A percentile compares a stretch with the other conserved stretches of the same genome.
These are phyloP conservation scores for Drosophila jambulina DNA, from an alignment of 1,140 invertebrate genomes.

Conservation along the genomic window DNA sequence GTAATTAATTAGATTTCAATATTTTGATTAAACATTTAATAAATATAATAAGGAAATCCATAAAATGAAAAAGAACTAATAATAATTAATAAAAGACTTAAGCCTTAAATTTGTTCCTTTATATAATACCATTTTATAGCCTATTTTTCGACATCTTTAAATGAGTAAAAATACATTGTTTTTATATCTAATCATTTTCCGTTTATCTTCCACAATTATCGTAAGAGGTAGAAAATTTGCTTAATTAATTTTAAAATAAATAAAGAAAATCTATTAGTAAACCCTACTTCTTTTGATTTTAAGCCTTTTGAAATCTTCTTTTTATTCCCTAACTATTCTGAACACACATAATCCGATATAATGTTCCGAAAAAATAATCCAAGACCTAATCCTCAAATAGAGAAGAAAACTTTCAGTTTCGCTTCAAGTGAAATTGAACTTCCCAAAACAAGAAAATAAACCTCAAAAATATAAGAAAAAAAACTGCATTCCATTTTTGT, in stretches of 20 bases:
- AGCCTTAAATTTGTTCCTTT: not conserved
- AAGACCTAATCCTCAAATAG: conserved; percentile 33
- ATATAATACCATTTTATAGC: not conserved
- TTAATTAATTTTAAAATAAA: not conserved
- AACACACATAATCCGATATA: not conserved
- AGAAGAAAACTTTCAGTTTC: conserved; percentile 44
- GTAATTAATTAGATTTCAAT: not conserved
- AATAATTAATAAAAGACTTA: not conserved
- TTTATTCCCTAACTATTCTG: not conserved
- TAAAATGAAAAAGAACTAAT: not conserved
- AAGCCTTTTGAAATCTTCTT: not conserved
- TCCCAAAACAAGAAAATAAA: conserved; percentile 12
- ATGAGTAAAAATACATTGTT: not conserved
- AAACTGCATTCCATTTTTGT: conserved; percentile 12
- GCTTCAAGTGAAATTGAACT: conserved; percentile 37
- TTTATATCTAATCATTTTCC: not conserved
- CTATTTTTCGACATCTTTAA: not conserved
- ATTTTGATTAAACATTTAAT: not conserved
- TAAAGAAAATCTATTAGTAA: too few species aligned
- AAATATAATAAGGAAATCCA: not conserved
- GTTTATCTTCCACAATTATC: not conserved
- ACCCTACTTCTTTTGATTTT: not conserved
- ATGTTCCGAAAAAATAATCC: not conserved
- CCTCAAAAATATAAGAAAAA: not conserved
- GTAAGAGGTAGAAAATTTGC: not conserved